Evolutionary conservation across 2,888 invertebrate species (phyloP), one percentile per base, ranked within the genome.

Genomic region (Leptopilina syphax): DNA sequence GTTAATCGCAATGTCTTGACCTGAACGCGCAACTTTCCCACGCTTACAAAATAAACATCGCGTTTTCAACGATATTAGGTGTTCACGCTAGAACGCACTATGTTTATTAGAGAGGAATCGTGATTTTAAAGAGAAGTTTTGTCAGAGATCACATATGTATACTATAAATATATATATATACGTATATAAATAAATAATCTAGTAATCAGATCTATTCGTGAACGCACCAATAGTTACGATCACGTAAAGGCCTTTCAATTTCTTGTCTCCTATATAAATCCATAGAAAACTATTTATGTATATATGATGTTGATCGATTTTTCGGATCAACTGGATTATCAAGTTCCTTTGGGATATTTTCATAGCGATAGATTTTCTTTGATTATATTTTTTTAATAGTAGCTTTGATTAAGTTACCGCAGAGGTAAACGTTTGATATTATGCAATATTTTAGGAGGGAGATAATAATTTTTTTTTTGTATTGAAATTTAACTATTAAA

Each of bases 221-320:
- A 73, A 73, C 57, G 73, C 73, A 34, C 73, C 73, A 73, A 54
- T 54, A 57, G 57, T 73, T 24, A 70, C 73, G 73, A 57, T 73
- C 73, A 73, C 57, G 73, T 57, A 57, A 34, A 73, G 73, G 7
- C 73, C 73, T 73, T 73, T 57, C 54, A 54, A 34, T 34, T 73
- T 73, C 73, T 73, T n/a, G 73, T 44, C 7, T 44, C 44, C 34
- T 34, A 34, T 73, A 54, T 73, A 73, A 54, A 73, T 73, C 73
- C 34, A 2, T 34, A 34, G 34, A 73, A 3, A 60, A n/a, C 57
- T 60, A 1, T 44, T 18, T 18, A 18, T 18, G 18, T 18, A 50
- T 50, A 4, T 34, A 57, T 10, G 41, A 60, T 60, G 73, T 73
- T 34, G 54, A 73, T 73, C 57, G 34, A 57, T 8, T 73, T 73